phyloP scores from a whole-genome alignment of 2,113 vertebrate species.

The Brienomyrus brachyistius region DNA sequence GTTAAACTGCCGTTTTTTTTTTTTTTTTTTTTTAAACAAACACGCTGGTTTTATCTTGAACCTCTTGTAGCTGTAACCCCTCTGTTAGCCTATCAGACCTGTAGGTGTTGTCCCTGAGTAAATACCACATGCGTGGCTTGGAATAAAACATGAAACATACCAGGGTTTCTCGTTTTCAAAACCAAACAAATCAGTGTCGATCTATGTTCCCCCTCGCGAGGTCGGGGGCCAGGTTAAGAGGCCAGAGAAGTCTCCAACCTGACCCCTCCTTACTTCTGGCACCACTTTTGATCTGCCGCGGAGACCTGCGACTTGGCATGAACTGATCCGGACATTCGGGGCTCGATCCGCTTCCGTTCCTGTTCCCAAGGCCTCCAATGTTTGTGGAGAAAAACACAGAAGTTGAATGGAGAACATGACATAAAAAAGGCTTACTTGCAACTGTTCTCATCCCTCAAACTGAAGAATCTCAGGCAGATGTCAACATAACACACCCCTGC shows the following conservation, averaged over 20 bases:
- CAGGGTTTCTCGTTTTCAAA: slow-evolving; percentile 15
- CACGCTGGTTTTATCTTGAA: not conserved
- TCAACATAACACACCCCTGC: slow-evolving; percentile 3
- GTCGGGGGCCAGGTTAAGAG: slow-evolving; percentile 26
- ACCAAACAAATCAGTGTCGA: slow-evolving; percentile 39
- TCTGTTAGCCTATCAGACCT: not conserved
- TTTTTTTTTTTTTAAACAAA: not conserved
- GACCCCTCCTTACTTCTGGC: slow-evolving; percentile 32
- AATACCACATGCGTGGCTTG: not conserved
- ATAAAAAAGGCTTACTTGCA: not conserved
- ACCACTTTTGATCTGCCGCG: slow-evolving; percentile 47
- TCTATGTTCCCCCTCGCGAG: slow-evolving; percentile 39
- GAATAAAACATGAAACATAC: not conserved
- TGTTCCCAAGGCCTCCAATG: not conserved
- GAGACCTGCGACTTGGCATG: not conserved
- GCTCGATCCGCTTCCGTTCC: not conserved
- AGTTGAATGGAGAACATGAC: not conserved
- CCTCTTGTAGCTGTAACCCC: not conserved
- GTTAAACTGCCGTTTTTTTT: slow-evolving; percentile 10
- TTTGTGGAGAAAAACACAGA: not conserved
- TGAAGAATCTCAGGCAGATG: not conserved
- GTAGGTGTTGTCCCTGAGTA: slow-evolving; percentile 12
- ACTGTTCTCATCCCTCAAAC: not conserved
- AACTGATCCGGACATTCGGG: not conserved
- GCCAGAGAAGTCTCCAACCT: slow-evolving; percentile 7